Base-by-base conservation (phyloP, 2,113 vertebrate species). In the Sander lucioperca region DNA sequence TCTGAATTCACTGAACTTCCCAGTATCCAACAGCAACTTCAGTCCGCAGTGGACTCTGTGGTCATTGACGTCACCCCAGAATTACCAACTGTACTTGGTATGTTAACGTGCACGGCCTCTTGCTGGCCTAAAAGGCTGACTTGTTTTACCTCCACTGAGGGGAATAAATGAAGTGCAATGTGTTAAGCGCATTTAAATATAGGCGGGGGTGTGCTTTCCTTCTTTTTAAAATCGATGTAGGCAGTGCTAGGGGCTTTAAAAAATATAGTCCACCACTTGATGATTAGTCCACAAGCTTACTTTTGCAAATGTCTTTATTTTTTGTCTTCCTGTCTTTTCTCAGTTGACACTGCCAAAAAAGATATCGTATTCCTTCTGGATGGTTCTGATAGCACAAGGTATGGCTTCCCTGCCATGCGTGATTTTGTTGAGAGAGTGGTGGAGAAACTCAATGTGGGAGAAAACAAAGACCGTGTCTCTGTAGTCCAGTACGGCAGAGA, bases 281-380 rank as follows among this genome's bases (percentile, higher is more conserved):
- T 39, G 14, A 75, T 25, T 14, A 15, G 16, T 9, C 15, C 45
- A 30, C 8, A 6, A 68, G 18, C 6, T 5, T 25, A 21, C 2
- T 25, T 57, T n/a, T 39, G 25, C 25, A 53, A 13, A 53, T 10
- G 15, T 33, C 25, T 5, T 65, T 45, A 70, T 15, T 7, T 43
- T 27, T 25, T 75, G 57, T 63, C 23, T 72, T 59, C 25, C 48
- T 59, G 6, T 75, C 9, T 54, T 21, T 71, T 66, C 65, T 71
- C 59, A 85, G 77, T 80, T 54, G 67, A 80, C 4, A 67, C 73
- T 79, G 71, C 93, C 45, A 96, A 95, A 89, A 89, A 97, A 96
- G 97, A 98, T 9, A 91, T 98, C 68, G 95, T 98, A 56, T 98
- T 98, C 88, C 93, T 98, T 76, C 92, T 98, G 0, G 97, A 98